Evolutionary conservation across 2,888 invertebrate species (phyloP), one percentile per base, ranked within the genome.

Genomic region (Stenoptilia bipunctidactyla): DNA sequence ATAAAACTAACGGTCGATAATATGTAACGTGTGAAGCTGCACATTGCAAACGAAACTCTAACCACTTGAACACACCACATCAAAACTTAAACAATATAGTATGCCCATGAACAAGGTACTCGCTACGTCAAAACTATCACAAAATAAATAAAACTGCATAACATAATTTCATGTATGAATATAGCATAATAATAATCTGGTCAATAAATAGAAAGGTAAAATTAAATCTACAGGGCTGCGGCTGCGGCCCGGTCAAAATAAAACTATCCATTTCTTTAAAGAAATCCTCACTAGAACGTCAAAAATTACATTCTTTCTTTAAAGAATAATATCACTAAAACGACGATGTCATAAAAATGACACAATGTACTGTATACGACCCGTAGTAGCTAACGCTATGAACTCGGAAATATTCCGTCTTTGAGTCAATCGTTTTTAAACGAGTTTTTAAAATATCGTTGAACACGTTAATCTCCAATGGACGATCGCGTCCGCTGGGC

Each of bases 1-100:
- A 40, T 48, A 50, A 51, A 44, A 38, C 44, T 44, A 46, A 47
- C 45, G 39, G 42, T 42, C 20, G 9, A 20, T n/a, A 14, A 13
- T 6, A 34, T 13, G 3, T 2, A 12, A 14, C 2, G 13, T 14
- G 34, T 12, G 8, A 34, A 14, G 34, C 34, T 14, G 14, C 13
- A 34, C 8, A 9, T 13, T 34, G 14, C 34, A 34, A 14, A 34
- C 30, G n/a, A 30, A 30, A 12, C 2, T 30, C 20, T 20, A 20
- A 20, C 9, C 30, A 30, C n/a, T 30, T 30, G 10, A 9, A 30
- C 10, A 4, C 30, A n/a, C 9, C 4, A n/a, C 9, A n/a, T 30
- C 3, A 30, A 30, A 30, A 12, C 3, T 14, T 12, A 13, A 14
- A 12, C 4, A 34, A 34, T 34, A 14, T 34, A 34, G 13, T 34